These are phyloP conservation scores for Nebria ingens DNA, from an alignment of 1,140 invertebrate genomes.

Conservation along the genomic window DNA sequence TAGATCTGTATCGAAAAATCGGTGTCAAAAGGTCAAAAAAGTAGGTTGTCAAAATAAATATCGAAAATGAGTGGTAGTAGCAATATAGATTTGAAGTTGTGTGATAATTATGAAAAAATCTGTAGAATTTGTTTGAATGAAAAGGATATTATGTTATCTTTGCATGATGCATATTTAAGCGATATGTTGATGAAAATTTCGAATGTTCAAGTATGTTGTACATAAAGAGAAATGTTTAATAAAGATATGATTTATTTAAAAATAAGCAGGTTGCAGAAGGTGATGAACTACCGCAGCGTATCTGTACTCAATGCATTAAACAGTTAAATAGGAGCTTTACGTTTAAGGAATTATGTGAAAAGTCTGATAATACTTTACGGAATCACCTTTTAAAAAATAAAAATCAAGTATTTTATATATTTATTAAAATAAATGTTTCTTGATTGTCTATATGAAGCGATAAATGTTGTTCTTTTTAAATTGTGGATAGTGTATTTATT, in stretches of 20 bases:
- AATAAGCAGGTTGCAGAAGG: slow-evolving; percentile 30
- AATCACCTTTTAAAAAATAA: no score
- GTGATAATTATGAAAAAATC: slow-evolving; percentile 31
- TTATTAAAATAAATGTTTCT: no score
- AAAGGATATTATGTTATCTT: slow-evolving; percentile 26
- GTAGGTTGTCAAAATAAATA: no score
- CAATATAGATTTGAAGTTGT: no score
- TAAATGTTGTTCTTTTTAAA: no score
- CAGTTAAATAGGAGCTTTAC: slow-evolving; percentile 28
- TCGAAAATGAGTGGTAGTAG: no score
- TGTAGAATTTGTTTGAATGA: slow-evolving; percentile 30
- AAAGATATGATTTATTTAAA: slow-evolving; percentile 18
- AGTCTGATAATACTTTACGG: slow-evolving; percentile 29
- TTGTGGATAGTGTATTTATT: no score
- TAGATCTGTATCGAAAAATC: no score
- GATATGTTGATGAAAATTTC: slow-evolving; percentile 31
- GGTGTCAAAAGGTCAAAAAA: no score
- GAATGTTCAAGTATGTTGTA: slow-evolving; percentile 4
- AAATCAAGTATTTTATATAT: no score
- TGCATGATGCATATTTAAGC: slow-evolving; percentile 30
- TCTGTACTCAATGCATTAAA: slow-evolving; percentile 31
- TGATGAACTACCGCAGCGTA: slow-evolving; percentile 30
- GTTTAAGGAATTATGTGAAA: slow-evolving; percentile 33
- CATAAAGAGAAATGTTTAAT: slow-evolving; percentile 1
- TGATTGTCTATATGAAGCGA: no score